Evolutionary conservation across 2,113 vertebrate genomes (phyloP).

Genomic region (Anser cygnoides): DNA sequence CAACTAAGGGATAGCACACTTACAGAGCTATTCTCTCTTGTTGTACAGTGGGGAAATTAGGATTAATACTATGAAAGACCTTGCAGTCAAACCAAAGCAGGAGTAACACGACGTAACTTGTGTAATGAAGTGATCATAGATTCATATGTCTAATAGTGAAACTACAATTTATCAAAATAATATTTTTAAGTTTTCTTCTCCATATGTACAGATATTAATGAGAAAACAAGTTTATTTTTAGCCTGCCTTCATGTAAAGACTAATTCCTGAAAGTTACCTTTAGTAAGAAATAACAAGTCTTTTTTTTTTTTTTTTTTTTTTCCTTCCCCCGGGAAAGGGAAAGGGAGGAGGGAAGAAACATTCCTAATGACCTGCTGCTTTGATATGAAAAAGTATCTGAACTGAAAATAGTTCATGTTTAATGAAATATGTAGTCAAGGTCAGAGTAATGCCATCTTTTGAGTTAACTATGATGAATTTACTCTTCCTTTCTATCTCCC

Average conservation of each 20-base stretch:
- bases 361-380: slow-evolving; percentile 1
- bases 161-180: neutral
- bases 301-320: neutral
- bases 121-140: neutral
- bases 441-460: slow-evolving; percentile 25
- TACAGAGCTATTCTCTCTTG: neutral
- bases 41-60: neutral
- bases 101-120: neutral
- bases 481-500: neutral
- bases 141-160: neutral
- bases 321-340: neutral
- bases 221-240: neutral
- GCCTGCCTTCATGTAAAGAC: neutral
- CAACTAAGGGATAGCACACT: neutral
- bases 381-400: slow-evolving; percentile 42
- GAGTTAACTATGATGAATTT: neutral
- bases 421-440: slow-evolving; percentile 49
- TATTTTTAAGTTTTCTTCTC: neutral
- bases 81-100: neutral
- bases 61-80: neutral
- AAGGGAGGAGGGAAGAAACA: neutral
- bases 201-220: neutral
- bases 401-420: slow-evolving; percentile 39
- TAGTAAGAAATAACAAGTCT: neutral
- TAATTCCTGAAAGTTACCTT: neutral